A percentile compares a stretch with the other conserved stretches of the same genome.
These are phyloP conservation scores for Macrophya annulata DNA, from an alignment of 2,888 invertebrate genomes.

Conservation along the genomic window DNA sequence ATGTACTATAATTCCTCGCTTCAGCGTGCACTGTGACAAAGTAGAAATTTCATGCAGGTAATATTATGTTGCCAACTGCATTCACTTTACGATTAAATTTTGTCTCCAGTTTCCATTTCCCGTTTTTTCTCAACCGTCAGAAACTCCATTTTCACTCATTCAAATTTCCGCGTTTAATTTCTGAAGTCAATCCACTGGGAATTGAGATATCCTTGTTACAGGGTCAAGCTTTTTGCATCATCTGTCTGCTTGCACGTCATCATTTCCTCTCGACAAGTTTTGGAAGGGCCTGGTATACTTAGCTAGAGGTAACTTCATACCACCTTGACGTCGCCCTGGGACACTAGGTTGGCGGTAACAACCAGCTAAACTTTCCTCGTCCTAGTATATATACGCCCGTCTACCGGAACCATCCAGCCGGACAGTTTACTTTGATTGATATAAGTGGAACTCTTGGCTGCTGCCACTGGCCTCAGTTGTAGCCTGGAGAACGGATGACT, in stretches of 20 bases:
- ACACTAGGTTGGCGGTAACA: conserved; percentile 32
- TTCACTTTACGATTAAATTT: background rate
- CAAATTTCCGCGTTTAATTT: background rate
- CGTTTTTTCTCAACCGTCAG: background rate
- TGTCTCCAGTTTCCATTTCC: background rate
- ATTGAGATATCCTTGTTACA: background rate
- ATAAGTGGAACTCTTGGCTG: conserved; percentile 51
- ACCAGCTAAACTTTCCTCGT: conserved; percentile 44
- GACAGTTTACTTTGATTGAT: conserved; percentile 56
- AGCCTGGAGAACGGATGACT: conserved; percentile 47
- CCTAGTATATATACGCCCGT: conserved; percentile 15
- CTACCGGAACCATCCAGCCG: conserved; percentile 49
- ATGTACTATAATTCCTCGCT: conserved; percentile 19
- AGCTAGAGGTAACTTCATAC: conserved; percentile 22
- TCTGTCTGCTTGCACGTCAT: background rate
- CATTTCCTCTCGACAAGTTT: conserved; percentile 14
- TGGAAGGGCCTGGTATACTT: conserved; percentile 28
- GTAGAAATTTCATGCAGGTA: conserved; percentile 12
- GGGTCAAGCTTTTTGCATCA: conserved; percentile 8
- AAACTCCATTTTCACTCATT: background rate
- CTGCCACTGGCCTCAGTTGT: conserved; percentile 42
- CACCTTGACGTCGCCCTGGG: conserved; percentile 33
- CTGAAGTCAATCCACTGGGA: background rate
- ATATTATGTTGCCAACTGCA: background rate
- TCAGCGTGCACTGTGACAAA: conserved; percentile 23